Evolutionary conservation across 2,888 invertebrate genomes (phyloP).

Genomic region (Carabus problematicus): DNA sequence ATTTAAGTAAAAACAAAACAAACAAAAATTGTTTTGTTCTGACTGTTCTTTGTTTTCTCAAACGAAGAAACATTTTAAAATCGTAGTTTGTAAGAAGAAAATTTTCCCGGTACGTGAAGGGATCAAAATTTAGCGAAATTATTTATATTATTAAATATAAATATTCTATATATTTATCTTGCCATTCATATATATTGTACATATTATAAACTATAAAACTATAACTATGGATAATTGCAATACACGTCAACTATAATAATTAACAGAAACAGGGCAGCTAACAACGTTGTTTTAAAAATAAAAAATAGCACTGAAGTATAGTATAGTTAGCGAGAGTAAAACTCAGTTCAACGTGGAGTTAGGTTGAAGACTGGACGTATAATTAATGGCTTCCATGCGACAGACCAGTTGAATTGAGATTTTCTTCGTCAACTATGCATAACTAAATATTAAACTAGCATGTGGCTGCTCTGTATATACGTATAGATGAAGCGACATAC

Average conservation of each 20-base stretch:
- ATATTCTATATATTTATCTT: conserved; percentile 19
- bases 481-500: no score
- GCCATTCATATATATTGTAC: conserved; percentile 28
- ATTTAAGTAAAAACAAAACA: conserved; percentile 14
- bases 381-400: no score
- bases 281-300: background rate
- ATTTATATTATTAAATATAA: conserved; percentile 14
- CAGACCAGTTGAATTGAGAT: no score
- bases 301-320: no score
- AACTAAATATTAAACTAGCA: no score
- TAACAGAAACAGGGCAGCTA: background rate
- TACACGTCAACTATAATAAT: conserved; percentile 22
- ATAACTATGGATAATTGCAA: conserved; percentile 31
- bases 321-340: no score
- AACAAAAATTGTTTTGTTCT: conserved; percentile 15
- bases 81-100: background rate
- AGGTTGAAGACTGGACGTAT: no score
- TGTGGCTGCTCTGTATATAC: no score
- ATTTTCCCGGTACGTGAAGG: conserved; percentile 25
- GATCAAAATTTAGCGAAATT: conserved; percentile 40
- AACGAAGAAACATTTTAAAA: conserved; percentile 18
- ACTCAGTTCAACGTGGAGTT: no score
- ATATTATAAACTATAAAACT: conserved; percentile 20
- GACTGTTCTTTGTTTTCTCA: conserved; percentile 21
- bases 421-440: no score